Conservation (phyloP, 2,888 invertebrate species). For the Hyposoter didymator region DNA sequence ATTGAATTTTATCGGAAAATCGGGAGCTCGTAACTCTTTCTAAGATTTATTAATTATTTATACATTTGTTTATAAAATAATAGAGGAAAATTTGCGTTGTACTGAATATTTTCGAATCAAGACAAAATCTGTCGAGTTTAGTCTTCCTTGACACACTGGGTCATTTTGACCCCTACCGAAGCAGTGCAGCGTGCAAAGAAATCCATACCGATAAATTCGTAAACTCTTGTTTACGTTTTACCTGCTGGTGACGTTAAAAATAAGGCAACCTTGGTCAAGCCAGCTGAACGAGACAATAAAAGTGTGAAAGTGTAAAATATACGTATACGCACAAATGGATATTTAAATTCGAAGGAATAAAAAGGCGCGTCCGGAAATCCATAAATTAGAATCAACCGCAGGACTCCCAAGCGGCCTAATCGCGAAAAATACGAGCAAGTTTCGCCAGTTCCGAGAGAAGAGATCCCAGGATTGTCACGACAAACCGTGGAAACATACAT, state of each 20-base stretch:
- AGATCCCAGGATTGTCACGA: slow-evolving; percentile 31
- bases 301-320: slow-evolving; percentile 3
- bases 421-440: slow-evolving; percentile 79
- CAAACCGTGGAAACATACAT: slow-evolving; percentile 75
- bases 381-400: slow-evolving; percentile 80
- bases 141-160: too few species aligned
- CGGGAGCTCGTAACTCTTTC: not conserved
- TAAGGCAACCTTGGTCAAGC: not conserved
- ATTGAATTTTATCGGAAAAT: not conserved
- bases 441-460: slow-evolving; percentile 61
- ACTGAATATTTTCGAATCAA: too few species aligned
- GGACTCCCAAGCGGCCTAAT: slow-evolving; percentile 78
- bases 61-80: not conserved
- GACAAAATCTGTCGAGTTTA: too few species aligned
- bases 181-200: not conserved
- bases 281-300: slow-evolving; percentile 37
- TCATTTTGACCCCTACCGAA: too few species aligned
- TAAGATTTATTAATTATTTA: not conserved
- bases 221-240: not conserved
- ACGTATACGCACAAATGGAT: not conserved
- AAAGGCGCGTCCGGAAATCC: slow-evolving; percentile 76
- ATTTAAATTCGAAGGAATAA: slow-evolving; percentile 17
- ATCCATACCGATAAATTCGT: not conserved
- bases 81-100: not conserved
- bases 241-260: not conserved